Conservation (phyloP, 2,113 vertebrate genomes). For the Antigone vipio region DNA sequence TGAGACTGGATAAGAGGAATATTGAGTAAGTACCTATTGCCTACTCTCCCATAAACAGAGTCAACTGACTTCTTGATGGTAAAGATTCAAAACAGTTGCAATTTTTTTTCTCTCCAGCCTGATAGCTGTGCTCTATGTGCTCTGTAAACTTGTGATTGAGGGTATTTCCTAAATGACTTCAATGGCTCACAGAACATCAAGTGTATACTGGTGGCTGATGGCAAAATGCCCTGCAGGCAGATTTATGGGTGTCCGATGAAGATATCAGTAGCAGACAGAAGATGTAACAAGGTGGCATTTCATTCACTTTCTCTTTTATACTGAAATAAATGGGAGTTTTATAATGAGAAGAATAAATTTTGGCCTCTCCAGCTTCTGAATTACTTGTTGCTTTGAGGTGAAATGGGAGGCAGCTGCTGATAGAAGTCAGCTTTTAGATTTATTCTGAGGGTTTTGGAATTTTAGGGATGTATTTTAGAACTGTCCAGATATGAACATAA, state of each 20-base stretch:
- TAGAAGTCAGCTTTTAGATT: not conserved
- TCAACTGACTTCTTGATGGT: not conserved
- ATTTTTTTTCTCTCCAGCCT: not conserved
- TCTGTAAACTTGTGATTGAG: not conserved
- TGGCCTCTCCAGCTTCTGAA: not conserved
- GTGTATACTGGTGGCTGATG: not conserved
- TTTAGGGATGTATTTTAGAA: not conserved
- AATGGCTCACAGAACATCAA: not conserved
- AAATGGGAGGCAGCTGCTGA: not conserved
- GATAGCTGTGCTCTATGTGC: not conserved
- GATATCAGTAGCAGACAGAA: not conserved
- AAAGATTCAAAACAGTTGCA: not conserved
- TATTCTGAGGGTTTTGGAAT: not conserved
- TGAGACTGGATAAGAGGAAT: not conserved
- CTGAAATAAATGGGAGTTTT: not conserved
- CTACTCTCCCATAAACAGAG: not conserved
- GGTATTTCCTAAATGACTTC: not conserved
- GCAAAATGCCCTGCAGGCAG: not conserved
- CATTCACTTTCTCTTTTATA: not conserved
- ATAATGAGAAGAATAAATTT: not conserved
- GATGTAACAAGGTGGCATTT: not conserved
- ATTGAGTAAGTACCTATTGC: not conserved
- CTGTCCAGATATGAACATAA: not conserved
- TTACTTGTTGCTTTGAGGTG: not conserved
- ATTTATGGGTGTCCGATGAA: not conserved